Percentiles rank a stretch among this genome's conserved stretches.
Conservation (phyloP, 2,888 invertebrate species). For the Pyrochroa serraticornis region DNA sequence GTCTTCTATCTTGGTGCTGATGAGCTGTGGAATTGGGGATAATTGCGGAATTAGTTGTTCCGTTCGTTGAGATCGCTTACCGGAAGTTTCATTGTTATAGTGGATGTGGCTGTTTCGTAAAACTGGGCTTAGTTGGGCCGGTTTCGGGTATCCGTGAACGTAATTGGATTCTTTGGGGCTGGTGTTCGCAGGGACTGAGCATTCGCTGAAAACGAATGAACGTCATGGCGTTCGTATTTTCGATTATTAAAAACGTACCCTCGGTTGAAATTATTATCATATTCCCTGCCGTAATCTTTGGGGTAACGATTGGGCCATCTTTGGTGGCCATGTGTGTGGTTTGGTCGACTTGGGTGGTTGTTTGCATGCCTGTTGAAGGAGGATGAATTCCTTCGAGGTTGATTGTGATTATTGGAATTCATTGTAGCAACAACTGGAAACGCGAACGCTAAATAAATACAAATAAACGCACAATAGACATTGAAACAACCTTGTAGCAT, state of each 20-base stretch:
- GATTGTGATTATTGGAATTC: slow-evolving; percentile 57
- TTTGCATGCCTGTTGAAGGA: slow-evolving; percentile 55
- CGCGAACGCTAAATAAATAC: slow-evolving; percentile 21
- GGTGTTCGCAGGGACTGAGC: slow-evolving; percentile 52
- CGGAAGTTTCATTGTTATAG: slow-evolving; percentile 53
- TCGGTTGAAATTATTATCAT: slow-evolving; percentile 55
- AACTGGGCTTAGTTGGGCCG: slow-evolving; percentile 55
- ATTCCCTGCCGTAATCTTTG: slow-evolving; percentile 57
- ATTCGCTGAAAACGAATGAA: slow-evolving; percentile 47
- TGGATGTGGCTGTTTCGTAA: slow-evolving; percentile 53
- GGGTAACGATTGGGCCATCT: slow-evolving; percentile 56
- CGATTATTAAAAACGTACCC: slow-evolving; percentile 45
- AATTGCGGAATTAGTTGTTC: slow-evolving; percentile 1
- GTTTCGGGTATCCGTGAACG: slow-evolving; percentile 56
- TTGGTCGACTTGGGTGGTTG: slow-evolving; percentile 53
- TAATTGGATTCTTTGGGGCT: slow-evolving; percentile 56
- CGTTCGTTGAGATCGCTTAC: slow-evolving; percentile 35
- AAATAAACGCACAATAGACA: slow-evolving; percentile 27
- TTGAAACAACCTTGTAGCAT: slow-evolving; percentile 42
- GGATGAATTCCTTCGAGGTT: slow-evolving; percentile 54
- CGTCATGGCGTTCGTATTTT: too few species aligned
- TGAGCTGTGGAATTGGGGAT: slow-evolving; percentile 25
- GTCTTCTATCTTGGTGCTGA: slow-evolving; percentile 47
- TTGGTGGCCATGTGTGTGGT: slow-evolving; percentile 53
- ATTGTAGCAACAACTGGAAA: slow-evolving; percentile 42